Base-by-base conservation (phyloP, 37 sponge, comb jelly and placozoan genomes). In the Beroe forskalii region DNA sequence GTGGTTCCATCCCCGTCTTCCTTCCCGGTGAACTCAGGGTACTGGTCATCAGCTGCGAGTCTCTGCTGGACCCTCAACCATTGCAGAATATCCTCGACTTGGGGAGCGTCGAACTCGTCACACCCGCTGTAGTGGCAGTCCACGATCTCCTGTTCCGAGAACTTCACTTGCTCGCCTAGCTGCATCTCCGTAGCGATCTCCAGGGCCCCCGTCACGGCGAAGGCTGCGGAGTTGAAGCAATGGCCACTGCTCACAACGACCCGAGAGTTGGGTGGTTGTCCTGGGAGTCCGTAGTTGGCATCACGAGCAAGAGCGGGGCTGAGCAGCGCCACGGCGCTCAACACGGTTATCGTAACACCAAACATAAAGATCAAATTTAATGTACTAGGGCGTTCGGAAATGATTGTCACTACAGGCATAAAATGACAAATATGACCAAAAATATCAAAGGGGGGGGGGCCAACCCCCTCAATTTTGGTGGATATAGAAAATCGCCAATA, bases 141-240 rank as follows among this genome's bases (percentile, higher is more conserved):
- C 12, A 80, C 12, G 0, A 80, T 80, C 27, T 80, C 86, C 86
- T 80, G 86, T 25, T 80, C 86, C 19, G 55, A 17, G 48, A 80
- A 43, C 55, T 80, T 80, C 27, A 69, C 72, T 35, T 27, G 28
- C 35, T 69, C 12, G 1, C 72, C 72, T 35, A 37, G 28, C 8
- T 33, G 38, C 38, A 12, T 69, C 17, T 69, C 37, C 17, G 28
- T 14, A 9, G 17, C 38, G 2, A 69, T 69, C 72, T 69, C 72
- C 19, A 69, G 39, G 12, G 39, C 39, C 1, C 38, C 72, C 4
- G 72, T 69, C 38, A 69, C 33, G 12, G 38, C 72, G 17, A 69
- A 69, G 36, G 72, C 72, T 2, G 72, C 72, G 6, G 72, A 19
- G 72, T 69, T 69, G 6, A 14, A 32, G 32, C 72, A 69, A 2